Evolutionary conservation across 2,113 vertebrate species (phyloP), one percentile per base, ranked within the genome.

Genomic region (Antennarius striatus): DNA sequence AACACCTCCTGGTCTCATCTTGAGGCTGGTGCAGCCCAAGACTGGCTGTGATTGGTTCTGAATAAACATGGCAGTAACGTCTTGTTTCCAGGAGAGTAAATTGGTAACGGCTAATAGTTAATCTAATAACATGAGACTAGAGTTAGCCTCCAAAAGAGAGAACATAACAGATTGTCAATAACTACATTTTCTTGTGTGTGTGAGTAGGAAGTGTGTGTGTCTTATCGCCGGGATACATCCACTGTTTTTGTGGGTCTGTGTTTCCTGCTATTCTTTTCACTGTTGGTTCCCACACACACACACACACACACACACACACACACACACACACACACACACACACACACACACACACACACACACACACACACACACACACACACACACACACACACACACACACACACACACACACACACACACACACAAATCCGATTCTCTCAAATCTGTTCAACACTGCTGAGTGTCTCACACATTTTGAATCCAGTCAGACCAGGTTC

Each of bases 221-320:
- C 68, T 86, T 84, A 88, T 86, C 86, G 5, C 22, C 43, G 46
- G 52, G 68, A 76, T 74, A 57, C 83, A 71, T 75, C 55, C 79
- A 60, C 17, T 77, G 73, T 77, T 78, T 77, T 54, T 58, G 64
- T 62, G 72, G 42, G 42, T 65, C 4, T 64, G 56, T 53, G 56
- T 72, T 82, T 87, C 82, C 82, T 84, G 77, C 77, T 30, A 85
- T 85, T 85, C 16, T 85, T 85, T 69, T 67, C 39, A 5, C 32
- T 11, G 49, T 42, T 56, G 70, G 71, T 71, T 78, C 79, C 56
- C 81, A 74, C 73, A 77, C 66, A 75, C 71, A 63, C 53, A 45
- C 17, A 17, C 11, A 6, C 47, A 53, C 57, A 64, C 32, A 36
- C 32, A 36, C 32, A 36, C 32, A 48, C 16, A 15, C 68, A 71